Conservation (phyloP, 2,888 invertebrate genomes). For the Syrphus vitripennis region DNA sequence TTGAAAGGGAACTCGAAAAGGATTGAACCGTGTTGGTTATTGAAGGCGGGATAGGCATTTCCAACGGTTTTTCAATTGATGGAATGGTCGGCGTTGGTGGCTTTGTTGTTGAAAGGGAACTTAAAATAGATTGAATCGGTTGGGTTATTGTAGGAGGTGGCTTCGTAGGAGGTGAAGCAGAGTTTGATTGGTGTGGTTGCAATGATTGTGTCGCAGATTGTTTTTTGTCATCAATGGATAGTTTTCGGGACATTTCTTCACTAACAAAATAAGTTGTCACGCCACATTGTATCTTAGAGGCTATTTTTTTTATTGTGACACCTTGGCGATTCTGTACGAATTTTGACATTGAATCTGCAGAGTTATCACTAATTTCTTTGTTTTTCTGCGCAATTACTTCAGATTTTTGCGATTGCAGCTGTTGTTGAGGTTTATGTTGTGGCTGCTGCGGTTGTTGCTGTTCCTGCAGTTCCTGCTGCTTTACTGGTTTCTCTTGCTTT, state of each 20-base stretch:
- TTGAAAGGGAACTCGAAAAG: not conserved
- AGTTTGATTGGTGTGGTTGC: constrained; percentile 27
- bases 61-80: not conserved
- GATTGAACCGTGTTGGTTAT: not conserved
- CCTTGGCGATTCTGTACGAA: constrained; percentile 76
- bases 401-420: not conserved
- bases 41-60: not conserved
- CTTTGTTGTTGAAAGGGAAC: not conserved
- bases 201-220: not conserved
- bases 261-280: not conserved
- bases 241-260: not conserved
- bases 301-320: constrained; percentile 78
- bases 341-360: constrained; percentile 73
- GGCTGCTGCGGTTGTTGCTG: not conserved
- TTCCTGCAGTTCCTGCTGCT: not conserved
- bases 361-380: not conserved
- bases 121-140: not conserved
- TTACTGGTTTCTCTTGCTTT: constrained; percentile 21
- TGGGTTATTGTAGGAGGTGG: not conserved
- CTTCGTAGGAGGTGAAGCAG: not conserved
- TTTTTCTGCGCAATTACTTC: not conserved
- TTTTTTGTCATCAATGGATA: not conserved
- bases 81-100: not conserved
- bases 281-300: constrained; percentile 61
- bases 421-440: not conserved